Base-by-base conservation (phyloP, 2,888 invertebrate species). In the Ormyrus pomaceus region DNA sequence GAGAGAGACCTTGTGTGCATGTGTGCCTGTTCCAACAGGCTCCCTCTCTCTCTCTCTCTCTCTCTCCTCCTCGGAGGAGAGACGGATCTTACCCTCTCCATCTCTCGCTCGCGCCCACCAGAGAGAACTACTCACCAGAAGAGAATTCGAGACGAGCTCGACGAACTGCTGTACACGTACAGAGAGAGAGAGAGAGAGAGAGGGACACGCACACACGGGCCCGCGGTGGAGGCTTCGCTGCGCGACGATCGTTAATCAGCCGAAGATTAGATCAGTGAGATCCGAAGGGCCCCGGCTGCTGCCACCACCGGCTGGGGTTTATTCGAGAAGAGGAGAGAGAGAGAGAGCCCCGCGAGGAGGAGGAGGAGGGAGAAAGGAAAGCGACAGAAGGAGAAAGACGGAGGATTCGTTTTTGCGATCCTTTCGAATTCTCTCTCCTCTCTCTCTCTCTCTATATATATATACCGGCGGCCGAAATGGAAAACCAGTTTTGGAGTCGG, bases 231-330 rank as follows among this genome's bases (percentile, higher is more conserved):
- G 83, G 79, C 83, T 77, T 81, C 79, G 80, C 82, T 81, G 81
- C 81, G 83, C 86, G 86, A 85, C 86, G 84, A 87, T 87, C 87
- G 87, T 88, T 88, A 88, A 88, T 88, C 88, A 88, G 87, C 84
- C 86, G 84, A 83, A 86, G 87, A 88, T 88, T 88, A 88, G 87
- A 87, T 88, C 87, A 86, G 83, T 62, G 83, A 82, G 86, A 87
- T 87, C 84, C 86, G 83, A 82, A 85, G 86, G 87, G 86, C 84
- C 86, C 53, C 46, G 85, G 83, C 85, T 85, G 19, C 19, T 19
- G 85, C 85, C 65, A 46, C 61, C 56, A 34, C 55, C 19, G 19
- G 45, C 10, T 55, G 58, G 56, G 55, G 46, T 53, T 55, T 56
- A 71, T 59, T 61, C 50, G 66, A 59, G 69, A n/a, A 56, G 13